A percentile compares a stretch with the other conserved stretches of the same genome.
These are phyloP conservation scores for Pedionomus torquatus DNA, from an alignment of 2,113 vertebrate genomes.

Conservation along the genomic window DNA sequence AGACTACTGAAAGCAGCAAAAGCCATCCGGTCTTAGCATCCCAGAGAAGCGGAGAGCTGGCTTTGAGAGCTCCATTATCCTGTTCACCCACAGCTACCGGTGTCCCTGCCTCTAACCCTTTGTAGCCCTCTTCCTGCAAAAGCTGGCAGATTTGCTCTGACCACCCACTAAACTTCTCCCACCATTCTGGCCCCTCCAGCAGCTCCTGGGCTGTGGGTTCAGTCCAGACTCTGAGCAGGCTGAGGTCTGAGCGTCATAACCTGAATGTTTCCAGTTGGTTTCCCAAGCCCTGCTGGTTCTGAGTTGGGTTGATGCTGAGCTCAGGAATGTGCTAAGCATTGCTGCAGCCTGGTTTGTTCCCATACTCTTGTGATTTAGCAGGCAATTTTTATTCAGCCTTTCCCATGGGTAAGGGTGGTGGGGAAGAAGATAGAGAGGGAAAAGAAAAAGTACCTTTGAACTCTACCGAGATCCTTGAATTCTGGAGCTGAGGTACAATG, in stretches of 20 bases:
- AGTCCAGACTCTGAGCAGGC: background rate
- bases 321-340: background rate
- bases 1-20: background rate
- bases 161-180: background rate
- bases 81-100: background rate
- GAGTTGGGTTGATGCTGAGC: background rate
- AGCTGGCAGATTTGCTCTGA: rapidly evolving
- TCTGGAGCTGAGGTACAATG: background rate
- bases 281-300: background rate
- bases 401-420: background rate
- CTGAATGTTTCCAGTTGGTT: background rate
- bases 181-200: background rate
- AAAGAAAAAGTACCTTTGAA: background rate
- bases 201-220: background rate
- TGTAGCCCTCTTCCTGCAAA: background rate
- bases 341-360: background rate
- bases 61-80: background rate
- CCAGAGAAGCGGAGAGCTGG: background rate
- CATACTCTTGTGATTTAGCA: background rate
- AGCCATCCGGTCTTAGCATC: background rate
- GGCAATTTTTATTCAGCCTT: background rate
- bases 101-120: background rate
- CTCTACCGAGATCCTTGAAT: background rate
- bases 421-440: background rate
- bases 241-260: background rate